A percentile compares a stretch with the other conserved stretches of the same genome.
phyloP scores from a whole-genome alignment of 2,113 vertebrate species.

The Oryzias curvinotus region DNA sequence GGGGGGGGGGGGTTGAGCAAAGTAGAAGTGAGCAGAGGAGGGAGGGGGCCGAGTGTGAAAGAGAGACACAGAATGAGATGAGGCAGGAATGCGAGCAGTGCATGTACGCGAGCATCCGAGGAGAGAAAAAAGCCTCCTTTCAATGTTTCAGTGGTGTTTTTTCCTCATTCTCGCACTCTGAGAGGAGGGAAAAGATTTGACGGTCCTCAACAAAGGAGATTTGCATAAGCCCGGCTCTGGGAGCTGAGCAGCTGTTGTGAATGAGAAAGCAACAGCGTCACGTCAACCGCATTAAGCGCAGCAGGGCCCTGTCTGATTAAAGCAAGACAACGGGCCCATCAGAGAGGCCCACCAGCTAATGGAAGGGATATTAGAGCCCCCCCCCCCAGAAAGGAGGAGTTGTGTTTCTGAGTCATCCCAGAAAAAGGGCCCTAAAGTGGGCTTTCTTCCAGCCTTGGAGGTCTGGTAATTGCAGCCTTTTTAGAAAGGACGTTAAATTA shows the following conservation, averaged over 20 bases:
- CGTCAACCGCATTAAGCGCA: conserved; percentile 64
- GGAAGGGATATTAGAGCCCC: conserved; percentile 49
- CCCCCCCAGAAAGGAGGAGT: conserved; percentile 54
- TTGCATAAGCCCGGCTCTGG: conserved; percentile 78
- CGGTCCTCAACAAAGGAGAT: conserved; percentile 76
- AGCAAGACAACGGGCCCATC: conserved; percentile 67
- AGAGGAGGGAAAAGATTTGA: conserved; percentile 68
- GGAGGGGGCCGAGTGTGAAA: conserved; percentile 12
- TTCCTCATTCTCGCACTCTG: conserved; percentile 38
- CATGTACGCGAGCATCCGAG: neutral
- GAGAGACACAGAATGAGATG: conserved; percentile 28
- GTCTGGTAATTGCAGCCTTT: conserved; percentile 66
- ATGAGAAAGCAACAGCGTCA: conserved; percentile 74
- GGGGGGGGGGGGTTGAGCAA: conserved; percentile 30
- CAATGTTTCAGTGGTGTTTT: conserved; percentile 55
- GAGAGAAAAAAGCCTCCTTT: conserved; percentile 47
- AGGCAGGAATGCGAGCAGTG: conserved; percentile 23
- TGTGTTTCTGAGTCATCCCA: too few relatives aligned
- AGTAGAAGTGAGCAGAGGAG: conserved; percentile 32
- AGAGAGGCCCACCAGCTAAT: conserved; percentile 59
- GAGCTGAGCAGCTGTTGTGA: conserved; percentile 80
- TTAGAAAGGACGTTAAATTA: conserved; percentile 65
- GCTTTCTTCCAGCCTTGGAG: conserved; percentile 60
- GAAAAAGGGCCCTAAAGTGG: conserved; percentile 43
- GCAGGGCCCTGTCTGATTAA: conserved; percentile 73